Percentiles rank a stretch among this genome's conserved stretches.
phyloP scores from a whole-genome alignment of 1,140 invertebrate genomes.

The Ips nitidus region DNA sequence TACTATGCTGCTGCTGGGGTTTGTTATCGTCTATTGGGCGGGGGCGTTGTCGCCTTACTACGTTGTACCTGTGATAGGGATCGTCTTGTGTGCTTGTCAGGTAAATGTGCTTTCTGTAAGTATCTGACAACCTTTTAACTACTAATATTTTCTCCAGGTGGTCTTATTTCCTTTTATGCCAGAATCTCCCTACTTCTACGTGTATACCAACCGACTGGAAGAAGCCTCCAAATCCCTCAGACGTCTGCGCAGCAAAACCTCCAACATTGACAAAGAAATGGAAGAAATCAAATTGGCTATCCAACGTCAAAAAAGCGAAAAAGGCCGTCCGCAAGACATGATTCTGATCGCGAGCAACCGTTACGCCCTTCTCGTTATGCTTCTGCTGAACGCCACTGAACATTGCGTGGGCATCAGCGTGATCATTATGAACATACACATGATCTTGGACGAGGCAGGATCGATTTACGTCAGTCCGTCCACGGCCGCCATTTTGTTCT shows the following conservation, averaged over 20 bases:
- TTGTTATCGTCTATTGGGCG: slow-evolving; percentile 43
- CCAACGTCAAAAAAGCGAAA: slow-evolving; percentile 41
- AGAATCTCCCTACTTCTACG: slow-evolving; percentile 40
- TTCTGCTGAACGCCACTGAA: slow-evolving; percentile 59
- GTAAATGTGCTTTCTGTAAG: background rate
- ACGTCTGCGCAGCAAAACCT: slow-evolving; percentile 55
- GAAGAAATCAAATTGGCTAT: slow-evolving; percentile 50
- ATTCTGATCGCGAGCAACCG: slow-evolving; percentile 41
- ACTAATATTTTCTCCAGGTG: slow-evolving; percentile 18
- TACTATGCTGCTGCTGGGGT: slow-evolving; percentile 46
- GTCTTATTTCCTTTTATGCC: slow-evolving; percentile 40
- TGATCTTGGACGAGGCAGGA: slow-evolving; percentile 53
- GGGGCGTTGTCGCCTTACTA: slow-evolving; percentile 37
- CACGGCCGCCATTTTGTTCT: slow-evolving; percentile 51
- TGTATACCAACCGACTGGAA: slow-evolving; percentile 45
- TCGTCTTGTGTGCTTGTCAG: slow-evolving; percentile 31
- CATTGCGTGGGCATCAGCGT: slow-evolving; percentile 56
- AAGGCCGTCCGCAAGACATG: slow-evolving; percentile 40
- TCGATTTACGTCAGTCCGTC: slow-evolving; percentile 39
- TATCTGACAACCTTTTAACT: no score
- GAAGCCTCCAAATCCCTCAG: slow-evolving; percentile 56
- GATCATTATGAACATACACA: slow-evolving; percentile 59
- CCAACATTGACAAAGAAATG: slow-evolving; percentile 52
- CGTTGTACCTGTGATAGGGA: slow-evolving; percentile 41
- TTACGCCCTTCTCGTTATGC: slow-evolving; percentile 42